Conservation (phyloP, 2,888 invertebrate genomes). For the Polydesmus complanatus region DNA sequence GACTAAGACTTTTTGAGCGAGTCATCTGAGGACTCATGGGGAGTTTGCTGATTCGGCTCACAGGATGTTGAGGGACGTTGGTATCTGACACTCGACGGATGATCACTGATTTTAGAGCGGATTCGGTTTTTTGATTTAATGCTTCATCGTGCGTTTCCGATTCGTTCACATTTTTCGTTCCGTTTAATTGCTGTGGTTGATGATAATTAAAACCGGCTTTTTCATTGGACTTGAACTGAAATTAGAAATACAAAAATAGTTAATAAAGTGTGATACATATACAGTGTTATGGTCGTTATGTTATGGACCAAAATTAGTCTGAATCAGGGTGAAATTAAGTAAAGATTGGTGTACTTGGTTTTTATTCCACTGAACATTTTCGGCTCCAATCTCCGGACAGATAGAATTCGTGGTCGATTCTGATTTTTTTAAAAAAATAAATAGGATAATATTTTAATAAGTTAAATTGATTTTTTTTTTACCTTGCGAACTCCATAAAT, state of each 20-base stretch:
- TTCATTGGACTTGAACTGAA: no score
- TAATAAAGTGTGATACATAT: no score
- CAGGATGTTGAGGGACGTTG: slow-evolving; percentile 1
- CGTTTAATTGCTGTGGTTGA: no score
- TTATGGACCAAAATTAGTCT: no score
- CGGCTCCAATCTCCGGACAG: not conserved
- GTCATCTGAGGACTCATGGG: not conserved
- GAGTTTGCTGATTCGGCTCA: not conserved
- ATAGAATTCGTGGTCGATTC: not conserved
- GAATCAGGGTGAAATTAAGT: no score
- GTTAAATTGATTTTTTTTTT: not conserved
- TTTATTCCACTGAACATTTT: not conserved
- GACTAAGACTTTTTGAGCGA: not conserved
- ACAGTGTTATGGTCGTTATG: no score
- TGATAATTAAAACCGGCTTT: no score
- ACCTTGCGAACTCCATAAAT: slow-evolving; percentile 14
- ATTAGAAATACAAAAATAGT: no score
- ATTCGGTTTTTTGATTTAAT: not conserved
- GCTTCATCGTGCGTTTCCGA: not conserved
- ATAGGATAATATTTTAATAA: not conserved
- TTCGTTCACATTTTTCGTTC: not conserved
- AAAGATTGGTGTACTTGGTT: not conserved
- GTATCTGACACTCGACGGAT: slow-evolving; percentile 12
- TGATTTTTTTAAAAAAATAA: no score
- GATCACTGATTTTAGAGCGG: not conserved